Evolutionary conservation across 2,113 vertebrate genomes (phyloP), one percentile per base, ranked within the genome.

Genomic region (Lophochroa leadbeateri): DNA sequence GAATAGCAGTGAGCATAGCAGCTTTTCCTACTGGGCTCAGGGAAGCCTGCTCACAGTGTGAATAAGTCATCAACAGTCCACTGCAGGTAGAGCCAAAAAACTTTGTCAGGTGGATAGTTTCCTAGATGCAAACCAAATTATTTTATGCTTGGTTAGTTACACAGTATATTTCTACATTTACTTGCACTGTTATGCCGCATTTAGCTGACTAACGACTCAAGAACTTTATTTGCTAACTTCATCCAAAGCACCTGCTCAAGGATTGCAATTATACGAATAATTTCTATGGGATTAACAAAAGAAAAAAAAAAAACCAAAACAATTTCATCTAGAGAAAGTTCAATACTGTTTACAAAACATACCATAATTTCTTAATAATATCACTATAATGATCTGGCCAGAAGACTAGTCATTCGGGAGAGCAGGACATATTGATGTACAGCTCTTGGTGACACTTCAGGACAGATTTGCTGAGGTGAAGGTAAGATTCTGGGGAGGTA

Each of bases 91-190:
- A 88, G 64, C 41, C 77, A 93, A 93, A 93, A 85, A 92, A 96
- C 49, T 96, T 97, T 82, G 52, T 98, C 89, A 98, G 95, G 88
- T 96, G 94, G 88, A 91, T 94, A 82, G 90, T 86, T 97, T 97
- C 53, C 46, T 78, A 90, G 83, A 91, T 96, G 53, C 70, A 94
- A 94, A 97, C 92, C 92, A 96, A 97, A 97, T 97, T 97, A 97
- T 97, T 98, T 97, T 96, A 97, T 98, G 97, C 58, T 91, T 98
- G 92, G 96, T 97, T 97, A 97, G 95, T 94, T 97, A 79, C 78
- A 96, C 58, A 75, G 67, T 90, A 84, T 93, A 97, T 97, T 97
- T 96, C 90, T 97, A 82, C 43, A 46, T 97, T 97, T 97, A 97
- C 82, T 95, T 96, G 68, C 93, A 88, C 90, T 95, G 88, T 91